These are phyloP conservation scores for Fragum whitleyi DNA, from an alignment of 2,888 invertebrate species.

Conservation along the genomic window DNA sequence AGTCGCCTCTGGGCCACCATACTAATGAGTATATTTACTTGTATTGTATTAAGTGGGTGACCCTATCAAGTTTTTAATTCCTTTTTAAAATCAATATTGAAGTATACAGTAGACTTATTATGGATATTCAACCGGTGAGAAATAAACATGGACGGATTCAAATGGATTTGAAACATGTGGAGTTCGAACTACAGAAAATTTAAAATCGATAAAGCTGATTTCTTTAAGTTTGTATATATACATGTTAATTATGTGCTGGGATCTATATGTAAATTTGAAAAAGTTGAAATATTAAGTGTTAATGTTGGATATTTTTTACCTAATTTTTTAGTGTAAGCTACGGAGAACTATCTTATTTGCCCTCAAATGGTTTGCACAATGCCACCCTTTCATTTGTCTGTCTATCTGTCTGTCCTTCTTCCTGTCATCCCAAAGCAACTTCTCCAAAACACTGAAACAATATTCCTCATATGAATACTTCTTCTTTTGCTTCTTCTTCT, in stretches of 20 bases:
- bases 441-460: no score
- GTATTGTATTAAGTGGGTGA: neutral
- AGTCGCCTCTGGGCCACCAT: neutral
- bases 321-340: no score
- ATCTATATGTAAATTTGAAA: no score
- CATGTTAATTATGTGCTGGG: no score
- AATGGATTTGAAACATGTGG: neutral
- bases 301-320: no score
- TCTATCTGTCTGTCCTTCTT: no score
- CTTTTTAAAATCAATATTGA: slow-evolving; percentile 4
- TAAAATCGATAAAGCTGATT: neutral
- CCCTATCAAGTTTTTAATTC: neutral
- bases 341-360: no score
- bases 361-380: no score
- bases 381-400: neutral
- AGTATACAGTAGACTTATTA: slow-evolving; percentile 2
- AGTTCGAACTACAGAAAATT: neutral
- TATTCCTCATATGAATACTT: neutral
- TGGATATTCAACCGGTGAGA: neutral
- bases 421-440: neutral
- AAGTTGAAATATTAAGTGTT: no score
- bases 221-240: no score
- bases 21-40: neutral
- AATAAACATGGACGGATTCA: neutral
- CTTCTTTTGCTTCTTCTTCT: neutral